Base-by-base conservation (phyloP, 2,113 vertebrate genomes). In the Talpa occidentalis region DNA sequence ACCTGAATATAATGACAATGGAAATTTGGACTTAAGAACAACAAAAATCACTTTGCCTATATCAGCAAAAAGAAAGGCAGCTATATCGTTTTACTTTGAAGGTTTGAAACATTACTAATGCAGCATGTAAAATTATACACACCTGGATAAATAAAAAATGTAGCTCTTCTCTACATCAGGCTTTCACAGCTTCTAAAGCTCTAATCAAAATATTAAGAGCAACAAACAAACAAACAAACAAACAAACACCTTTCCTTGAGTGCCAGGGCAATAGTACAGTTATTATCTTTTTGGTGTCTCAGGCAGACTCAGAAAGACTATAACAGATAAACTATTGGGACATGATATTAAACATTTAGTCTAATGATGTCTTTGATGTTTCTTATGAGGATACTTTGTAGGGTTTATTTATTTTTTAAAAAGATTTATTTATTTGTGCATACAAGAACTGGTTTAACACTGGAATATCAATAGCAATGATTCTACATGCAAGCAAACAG, bases 1-100 rank as follows among this genome's bases (percentile, higher is more conserved):
- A 99, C 97, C 97, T 98, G 84, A 91, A 97, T 95, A 96, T 97
- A 98, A 98, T 97, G 93, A 44, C 1, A 98, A 98, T 97, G 97
- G 97, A 97, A 96, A 97, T 98, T 98, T 98, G 96, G 87, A 62
- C 66, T 98, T 92, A 98, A 98, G 22, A 67, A 22, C 14, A 93
- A 98, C 77, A 93, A 97, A 81, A 67, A 96, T 87, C 15, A 44
- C 49, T 88, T 96, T 35, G 85, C 37, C 87, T 96, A 86, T 89
- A 97, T 96, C 94, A 97, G 70, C 52, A 80, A 97, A 84, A 62
- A 98, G n/a, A 97, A 96, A 93, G 95, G 12, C 60, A 95, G 97
- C 54, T 28, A 97, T 94, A 66, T 91, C 97, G 88, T 97, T 98
- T 95, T 97, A 97, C 96, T 98, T 98, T 67, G 95, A 97, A 98